Percentiles rank a stretch among this genome's conserved stretches.
Evolutionary conservation across 2,888 invertebrate genomes (phyloP).

Genomic region (Brachyopa scutellaris): DNA sequence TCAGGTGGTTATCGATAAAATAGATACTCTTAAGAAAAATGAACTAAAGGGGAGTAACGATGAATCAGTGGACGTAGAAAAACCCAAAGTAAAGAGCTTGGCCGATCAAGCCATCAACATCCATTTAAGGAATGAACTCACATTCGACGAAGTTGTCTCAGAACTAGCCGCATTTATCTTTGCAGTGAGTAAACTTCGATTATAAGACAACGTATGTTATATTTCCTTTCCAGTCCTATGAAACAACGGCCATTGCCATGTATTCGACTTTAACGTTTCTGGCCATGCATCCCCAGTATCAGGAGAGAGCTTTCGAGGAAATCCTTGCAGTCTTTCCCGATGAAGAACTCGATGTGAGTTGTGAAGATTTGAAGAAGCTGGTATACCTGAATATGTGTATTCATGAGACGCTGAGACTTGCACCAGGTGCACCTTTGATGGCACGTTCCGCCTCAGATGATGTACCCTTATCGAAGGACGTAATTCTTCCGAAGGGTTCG

Average conservation of each 20-base stretch:
- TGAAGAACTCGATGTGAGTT: constrained; percentile 22
- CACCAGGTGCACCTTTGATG: constrained; percentile 73
- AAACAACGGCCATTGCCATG: constrained; percentile 74
- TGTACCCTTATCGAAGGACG: constrained; percentile 52
- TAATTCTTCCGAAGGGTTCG: constrained; percentile 68
- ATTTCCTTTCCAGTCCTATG: constrained; percentile 73
- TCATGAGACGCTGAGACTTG: constrained; percentile 74
- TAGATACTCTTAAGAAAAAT: background rate
- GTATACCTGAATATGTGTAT: constrained; percentile 74
- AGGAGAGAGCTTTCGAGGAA: constrained; percentile 75
- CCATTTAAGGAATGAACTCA: constrained; percentile 55
- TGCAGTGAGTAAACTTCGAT: constrained; percentile 64
- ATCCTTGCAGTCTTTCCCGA: constrained; percentile 73
- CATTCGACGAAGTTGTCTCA: constrained; percentile 59
- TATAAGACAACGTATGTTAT: constrained; percentile 64
- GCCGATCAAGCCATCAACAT: constrained; percentile 72
- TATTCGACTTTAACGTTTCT: constrained; percentile 75
- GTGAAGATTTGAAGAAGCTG: constrained; percentile 64
- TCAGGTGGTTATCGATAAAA: too few species aligned
- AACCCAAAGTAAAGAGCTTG: too few species aligned
- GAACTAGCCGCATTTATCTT: constrained; percentile 70
- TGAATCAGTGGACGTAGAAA: background rate
- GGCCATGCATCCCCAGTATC: constrained; percentile 74
- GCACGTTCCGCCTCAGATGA: constrained; percentile 66
- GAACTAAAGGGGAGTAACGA: background rate